These are phyloP conservation scores for Achatina immaculata DNA, from an alignment of 1,140 invertebrate genomes.

Conservation along the genomic window DNA sequence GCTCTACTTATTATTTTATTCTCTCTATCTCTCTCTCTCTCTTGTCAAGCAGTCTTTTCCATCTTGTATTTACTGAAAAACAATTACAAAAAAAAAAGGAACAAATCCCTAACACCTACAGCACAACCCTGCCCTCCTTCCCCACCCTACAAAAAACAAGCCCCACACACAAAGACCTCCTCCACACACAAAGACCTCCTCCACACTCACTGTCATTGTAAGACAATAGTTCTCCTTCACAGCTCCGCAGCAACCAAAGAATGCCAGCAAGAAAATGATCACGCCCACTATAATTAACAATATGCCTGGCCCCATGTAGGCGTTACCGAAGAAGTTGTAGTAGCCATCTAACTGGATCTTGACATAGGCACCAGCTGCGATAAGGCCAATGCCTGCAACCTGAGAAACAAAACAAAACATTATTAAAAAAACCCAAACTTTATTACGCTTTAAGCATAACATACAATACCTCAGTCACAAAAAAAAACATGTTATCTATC, in stretches of 20 bases:
- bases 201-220: slow-evolving; percentile 69
- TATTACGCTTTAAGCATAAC: neutral
- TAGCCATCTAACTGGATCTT: slow-evolving; percentile 66
- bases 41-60: no score
- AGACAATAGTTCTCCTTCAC: slow-evolving; percentile 68
- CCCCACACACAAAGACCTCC: no score
- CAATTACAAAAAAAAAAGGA: no score
- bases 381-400: slow-evolving; percentile 66
- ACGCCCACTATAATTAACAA: slow-evolving; percentile 69
- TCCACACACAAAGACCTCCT: no score
- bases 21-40: no score
- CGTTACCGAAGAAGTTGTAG: slow-evolving; percentile 61
- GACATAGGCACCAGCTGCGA: slow-evolving; percentile 65
- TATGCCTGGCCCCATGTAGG: slow-evolving; percentile 64
- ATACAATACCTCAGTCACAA: neutral
- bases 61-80: no score
- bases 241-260: slow-evolving; percentile 70
- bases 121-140: no score
- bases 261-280: slow-evolving; percentile 68
- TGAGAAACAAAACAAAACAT: slow-evolving; percentile 46
- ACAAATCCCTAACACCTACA: no score
- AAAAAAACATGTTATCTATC: neutral
- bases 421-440: neutral
- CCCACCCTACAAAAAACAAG: no score
- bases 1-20: no score